Base-by-base conservation (phyloP, 2,888 invertebrate species). In the Odontothrips loti region DNA sequence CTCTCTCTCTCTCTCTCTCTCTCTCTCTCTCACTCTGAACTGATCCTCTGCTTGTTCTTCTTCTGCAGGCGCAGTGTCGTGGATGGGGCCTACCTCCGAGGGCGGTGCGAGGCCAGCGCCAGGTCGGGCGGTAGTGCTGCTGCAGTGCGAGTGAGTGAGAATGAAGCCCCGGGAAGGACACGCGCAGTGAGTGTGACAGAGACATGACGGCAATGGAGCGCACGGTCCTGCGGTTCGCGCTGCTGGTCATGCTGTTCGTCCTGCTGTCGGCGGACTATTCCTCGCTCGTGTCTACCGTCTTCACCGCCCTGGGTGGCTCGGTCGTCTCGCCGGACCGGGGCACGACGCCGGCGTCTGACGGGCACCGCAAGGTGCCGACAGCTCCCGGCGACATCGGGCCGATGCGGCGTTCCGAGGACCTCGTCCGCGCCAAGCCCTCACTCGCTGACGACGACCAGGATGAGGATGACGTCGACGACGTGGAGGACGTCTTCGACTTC, bases 181-280 rank as follows among this genome's bases (percentile, higher is more conserved):
- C 34, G 34, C 34, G 3, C 34, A 43, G 34, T 43, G 34, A 43
- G 34, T 43, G 34, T 43, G 34, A 43, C 34, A 43, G 34, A 43
- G 34, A 43, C 34, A 43, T 43, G 34, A 43, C 34, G 34, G 68
- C 23, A 8, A 75, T 75, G 68, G 68, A 75, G 68, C 68, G 68
- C 27, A 12, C 27, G 23, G 23, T 27, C 23, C 68, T 75, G 23
- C 68, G 68, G 23, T 12, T 27, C 68, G 68, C 68, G 23, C 68
- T 75, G 68, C 68, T 75, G 68, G 23, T 75, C 27, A 75, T 75
- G 68, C 68, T 75, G 68, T 75, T 75, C 27, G 68, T 75, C 23
- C 68, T 75, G 68, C 68, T 75, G 68, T 75, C 68, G 23, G 68
- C 68, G 11, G 68, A 75, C 68, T 75, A 75, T 27, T 75, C 68